These are phyloP conservation scores for Cyanoramphus novaezelandiae DNA, from an alignment of 2,113 vertebrate species.

Conservation along the genomic window DNA sequence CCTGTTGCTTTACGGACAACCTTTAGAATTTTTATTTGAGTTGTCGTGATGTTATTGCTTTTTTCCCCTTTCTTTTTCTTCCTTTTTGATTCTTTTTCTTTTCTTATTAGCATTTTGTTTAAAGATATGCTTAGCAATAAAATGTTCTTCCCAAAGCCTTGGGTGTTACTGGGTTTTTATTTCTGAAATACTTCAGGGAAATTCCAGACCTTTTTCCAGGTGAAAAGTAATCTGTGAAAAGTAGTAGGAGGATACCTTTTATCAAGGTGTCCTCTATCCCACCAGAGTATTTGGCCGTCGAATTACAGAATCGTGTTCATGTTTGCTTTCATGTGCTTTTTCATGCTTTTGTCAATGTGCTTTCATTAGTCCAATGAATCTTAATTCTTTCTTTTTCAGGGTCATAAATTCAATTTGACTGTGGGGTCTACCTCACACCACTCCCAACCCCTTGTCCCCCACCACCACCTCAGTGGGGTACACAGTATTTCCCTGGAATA, in stretches of 20 bases:
- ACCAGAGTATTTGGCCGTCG: neutral
- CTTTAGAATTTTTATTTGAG: slow-evolving; percentile 79
- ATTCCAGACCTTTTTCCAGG: neutral
- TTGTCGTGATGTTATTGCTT: slow-evolving; percentile 84
- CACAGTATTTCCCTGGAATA: neutral
- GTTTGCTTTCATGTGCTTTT: neutral
- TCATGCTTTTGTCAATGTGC: neutral
- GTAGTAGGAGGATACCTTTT: neutral
- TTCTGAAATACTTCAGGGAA: slow-evolving; percentile 29
- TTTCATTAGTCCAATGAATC: neutral
- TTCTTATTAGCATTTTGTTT: slow-evolving; percentile 87
- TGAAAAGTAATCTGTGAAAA: neutral
- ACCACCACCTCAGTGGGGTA: neutral
- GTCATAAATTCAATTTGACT: neutral
- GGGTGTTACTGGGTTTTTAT: slow-evolving; percentile 70
- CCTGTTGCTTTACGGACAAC: slow-evolving; percentile 82
- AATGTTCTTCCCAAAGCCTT: slow-evolving; percentile 92
- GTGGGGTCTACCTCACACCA: neutral
- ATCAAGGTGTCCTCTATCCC: neutral
- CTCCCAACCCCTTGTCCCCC: neutral
- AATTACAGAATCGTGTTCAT: neutral
- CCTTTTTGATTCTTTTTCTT: slow-evolving; percentile 69
- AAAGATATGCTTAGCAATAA: slow-evolving; percentile 97
- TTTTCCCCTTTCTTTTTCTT: slow-evolving; percentile 59
- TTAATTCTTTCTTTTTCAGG: neutral